These are phyloP conservation scores for Xestobium rufovillosum DNA, from an alignment of 2,888 invertebrate genomes.

Conservation along the genomic window DNA sequence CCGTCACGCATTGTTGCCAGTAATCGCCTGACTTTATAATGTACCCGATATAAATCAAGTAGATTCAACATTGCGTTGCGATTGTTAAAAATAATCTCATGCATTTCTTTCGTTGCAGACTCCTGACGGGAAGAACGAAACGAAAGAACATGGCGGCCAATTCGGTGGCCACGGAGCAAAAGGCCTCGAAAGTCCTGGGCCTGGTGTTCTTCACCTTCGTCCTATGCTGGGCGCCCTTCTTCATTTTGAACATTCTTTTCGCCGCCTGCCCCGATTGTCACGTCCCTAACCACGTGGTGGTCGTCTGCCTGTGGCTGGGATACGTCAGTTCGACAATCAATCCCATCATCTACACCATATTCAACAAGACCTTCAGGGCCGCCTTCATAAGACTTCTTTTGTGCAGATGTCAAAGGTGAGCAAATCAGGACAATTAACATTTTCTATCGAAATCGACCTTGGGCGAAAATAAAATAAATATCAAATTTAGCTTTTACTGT, in stretches of 20 bases:
- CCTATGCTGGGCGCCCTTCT: constrained; percentile 90
- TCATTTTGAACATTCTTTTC: constrained; percentile 78
- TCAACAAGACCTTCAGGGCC: constrained; percentile 82
- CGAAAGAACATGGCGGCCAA: constrained; percentile 66
- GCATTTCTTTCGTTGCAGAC: constrained; percentile 45
- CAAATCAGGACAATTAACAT: too few species aligned
- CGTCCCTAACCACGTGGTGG: constrained; percentile 67
- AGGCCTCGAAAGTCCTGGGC: constrained; percentile 88
- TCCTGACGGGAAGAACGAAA: constrained; percentile 62
- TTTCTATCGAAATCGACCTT: too few species aligned
- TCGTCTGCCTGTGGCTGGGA: constrained; percentile 84
- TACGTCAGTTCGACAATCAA: constrained; percentile 90
- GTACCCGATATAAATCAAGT: too few species aligned
- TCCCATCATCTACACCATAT: constrained; percentile 89
- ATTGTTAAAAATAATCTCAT: too few species aligned
- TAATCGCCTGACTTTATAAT: too few species aligned
- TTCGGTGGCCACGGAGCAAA: constrained; percentile 86
- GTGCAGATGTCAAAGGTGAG: constrained; percentile 69
- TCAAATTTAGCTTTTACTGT: too few species aligned
- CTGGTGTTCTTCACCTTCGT: constrained; percentile 90
- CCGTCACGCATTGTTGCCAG: too few species aligned
- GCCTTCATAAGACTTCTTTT: constrained; percentile 71
- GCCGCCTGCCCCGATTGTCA: constrained; percentile 75
- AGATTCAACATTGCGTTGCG: too few species aligned
- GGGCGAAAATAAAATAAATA: too few species aligned